phyloP scores from a whole-genome alignment of 2,888 invertebrate genomes.

The Diabrotica balteata region DNA sequence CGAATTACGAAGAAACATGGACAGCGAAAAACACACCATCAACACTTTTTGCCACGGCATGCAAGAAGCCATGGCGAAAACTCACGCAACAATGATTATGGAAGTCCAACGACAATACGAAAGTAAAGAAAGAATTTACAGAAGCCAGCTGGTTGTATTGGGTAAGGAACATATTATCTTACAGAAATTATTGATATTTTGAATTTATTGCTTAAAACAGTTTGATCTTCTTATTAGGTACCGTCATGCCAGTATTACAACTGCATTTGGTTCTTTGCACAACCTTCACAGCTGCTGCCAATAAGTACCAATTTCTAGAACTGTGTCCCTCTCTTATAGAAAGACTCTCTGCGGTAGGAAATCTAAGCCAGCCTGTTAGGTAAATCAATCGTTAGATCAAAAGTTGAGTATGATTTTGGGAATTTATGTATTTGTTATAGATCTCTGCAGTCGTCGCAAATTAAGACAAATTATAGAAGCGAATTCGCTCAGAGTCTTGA shows the following conservation, averaged over 20 bases:
- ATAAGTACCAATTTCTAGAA: constrained; percentile 78
- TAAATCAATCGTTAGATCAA: constrained; percentile 39
- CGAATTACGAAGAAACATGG: constrained; percentile 71
- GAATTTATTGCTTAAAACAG: no score
- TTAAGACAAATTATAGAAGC: constrained; percentile 67
- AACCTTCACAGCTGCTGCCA: constrained; percentile 74
- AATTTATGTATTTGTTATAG: constrained; percentile 37
- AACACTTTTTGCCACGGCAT: constrained; percentile 71
- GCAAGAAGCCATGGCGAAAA: constrained; percentile 72
- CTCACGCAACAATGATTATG: constrained; percentile 69
- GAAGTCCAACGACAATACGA: constrained; percentile 72
- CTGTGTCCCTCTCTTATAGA: constrained; percentile 73
- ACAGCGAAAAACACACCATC: constrained; percentile 71
- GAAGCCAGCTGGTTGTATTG: constrained; percentile 56
- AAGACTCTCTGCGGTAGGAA: constrained; percentile 70
- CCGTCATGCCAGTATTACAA: constrained; percentile 73
- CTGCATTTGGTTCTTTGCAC: constrained; percentile 74
- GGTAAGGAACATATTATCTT: constrained; percentile 42
- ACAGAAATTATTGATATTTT: background rate
- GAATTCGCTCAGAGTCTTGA: constrained; percentile 71
- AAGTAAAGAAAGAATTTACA: constrained; percentile 59
- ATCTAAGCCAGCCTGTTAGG: constrained; percentile 69
- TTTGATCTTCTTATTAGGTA: constrained; percentile 57
- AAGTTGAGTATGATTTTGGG: background rate
- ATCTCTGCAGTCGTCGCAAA: constrained; percentile 64